phyloP scores from a whole-genome alignment of 2,888 invertebrate genomes.

The Bembecia ichneumoniformis region DNA sequence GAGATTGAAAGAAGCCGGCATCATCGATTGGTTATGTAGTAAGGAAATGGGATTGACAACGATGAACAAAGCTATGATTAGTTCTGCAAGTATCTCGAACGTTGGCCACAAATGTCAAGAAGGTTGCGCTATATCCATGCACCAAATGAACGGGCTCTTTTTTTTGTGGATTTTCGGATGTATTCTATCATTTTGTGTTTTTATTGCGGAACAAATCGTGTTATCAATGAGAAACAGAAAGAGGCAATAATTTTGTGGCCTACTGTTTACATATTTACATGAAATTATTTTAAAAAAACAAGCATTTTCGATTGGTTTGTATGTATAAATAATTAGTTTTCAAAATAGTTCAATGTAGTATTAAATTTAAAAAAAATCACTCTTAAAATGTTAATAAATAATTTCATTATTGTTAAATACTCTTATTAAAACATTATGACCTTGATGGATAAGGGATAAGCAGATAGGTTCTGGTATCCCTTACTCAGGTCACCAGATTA shows the following conservation, averaged over 20 bases:
- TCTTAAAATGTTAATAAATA: too few species aligned
- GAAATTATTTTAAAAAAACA: too few species aligned
- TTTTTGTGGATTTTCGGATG: slow-evolving; percentile 43
- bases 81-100: slow-evolving; percentile 28
- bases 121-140: slow-evolving; percentile 42
- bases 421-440: too few species aligned
- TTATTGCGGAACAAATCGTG: slow-evolving; percentile 26
- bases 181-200: slow-evolving; percentile 25
- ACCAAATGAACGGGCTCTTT: slow-evolving; percentile 35
- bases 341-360: too few species aligned
- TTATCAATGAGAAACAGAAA: background rate
- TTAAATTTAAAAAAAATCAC: too few species aligned
- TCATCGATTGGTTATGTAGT: slow-evolving; percentile 9
- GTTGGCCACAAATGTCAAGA: slow-evolving; percentile 42
- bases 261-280: too few species aligned
- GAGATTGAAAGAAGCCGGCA: slow-evolving; percentile 47
- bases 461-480: too few species aligned
- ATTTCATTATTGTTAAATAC: too few species aligned
- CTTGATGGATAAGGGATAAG: too few species aligned
- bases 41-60: slow-evolving; percentile 34
- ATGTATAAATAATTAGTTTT: too few species aligned
- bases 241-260: background rate
- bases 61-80: slow-evolving; percentile 29
- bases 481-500: too few species aligned
- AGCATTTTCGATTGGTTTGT: background rate